These are phyloP conservation scores for Bovichtus variegatus DNA, from an alignment of 2,797 vertebrate genomes.

Conservation along the genomic window DNA sequence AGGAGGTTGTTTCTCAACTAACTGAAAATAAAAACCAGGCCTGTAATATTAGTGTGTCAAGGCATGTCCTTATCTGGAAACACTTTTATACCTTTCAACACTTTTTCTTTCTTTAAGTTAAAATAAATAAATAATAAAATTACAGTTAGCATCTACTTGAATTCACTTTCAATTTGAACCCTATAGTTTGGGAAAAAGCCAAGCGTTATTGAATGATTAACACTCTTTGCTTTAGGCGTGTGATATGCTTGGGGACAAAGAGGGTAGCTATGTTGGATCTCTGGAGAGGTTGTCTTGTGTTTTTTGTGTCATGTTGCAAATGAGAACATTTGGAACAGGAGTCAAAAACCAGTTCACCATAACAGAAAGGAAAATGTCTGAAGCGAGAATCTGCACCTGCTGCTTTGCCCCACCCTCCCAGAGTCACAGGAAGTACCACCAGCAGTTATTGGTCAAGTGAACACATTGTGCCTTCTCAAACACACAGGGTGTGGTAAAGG, in stretches of 20 bases:
- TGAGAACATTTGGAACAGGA: slow-evolving; percentile 12
- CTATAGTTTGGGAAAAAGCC: slow-evolving; percentile 9
- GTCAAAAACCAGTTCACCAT: slow-evolving; percentile 23
- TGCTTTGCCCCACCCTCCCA: slow-evolving; percentile 37
- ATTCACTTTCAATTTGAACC: slow-evolving; percentile 17
- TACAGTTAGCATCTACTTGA: slow-evolving; percentile 26
- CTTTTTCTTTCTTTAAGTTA: background rate
- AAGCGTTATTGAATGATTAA: slow-evolving; percentile 46
- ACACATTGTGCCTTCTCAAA: slow-evolving; percentile 26
- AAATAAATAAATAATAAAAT: too few species aligned
- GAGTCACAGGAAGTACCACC: slow-evolving; percentile 39
- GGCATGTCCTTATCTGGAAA: slow-evolving; percentile 26
- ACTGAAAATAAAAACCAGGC: slow-evolving; percentile 20
- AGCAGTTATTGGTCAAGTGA: slow-evolving; percentile 38
- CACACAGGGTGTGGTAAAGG: slow-evolving; percentile 49
- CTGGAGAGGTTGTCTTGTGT: background rate
- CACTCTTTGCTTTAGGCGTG: slow-evolving; percentile 20
- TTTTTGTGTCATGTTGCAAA: slow-evolving; percentile 27
- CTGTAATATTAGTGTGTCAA: slow-evolving; percentile 30
- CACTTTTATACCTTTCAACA: slow-evolving; percentile 6
- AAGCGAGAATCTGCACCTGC: slow-evolving; percentile 56
- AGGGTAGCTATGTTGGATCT: slow-evolving; percentile 8
- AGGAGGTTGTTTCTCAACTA: background rate
- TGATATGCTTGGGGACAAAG: slow-evolving; percentile 48
- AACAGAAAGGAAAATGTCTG: slow-evolving; percentile 33